A percentile compares a stretch with the other conserved stretches of the same genome.
Conservation (phyloP, 1,140 invertebrate genomes). For the Drosophila aff. region DNA sequence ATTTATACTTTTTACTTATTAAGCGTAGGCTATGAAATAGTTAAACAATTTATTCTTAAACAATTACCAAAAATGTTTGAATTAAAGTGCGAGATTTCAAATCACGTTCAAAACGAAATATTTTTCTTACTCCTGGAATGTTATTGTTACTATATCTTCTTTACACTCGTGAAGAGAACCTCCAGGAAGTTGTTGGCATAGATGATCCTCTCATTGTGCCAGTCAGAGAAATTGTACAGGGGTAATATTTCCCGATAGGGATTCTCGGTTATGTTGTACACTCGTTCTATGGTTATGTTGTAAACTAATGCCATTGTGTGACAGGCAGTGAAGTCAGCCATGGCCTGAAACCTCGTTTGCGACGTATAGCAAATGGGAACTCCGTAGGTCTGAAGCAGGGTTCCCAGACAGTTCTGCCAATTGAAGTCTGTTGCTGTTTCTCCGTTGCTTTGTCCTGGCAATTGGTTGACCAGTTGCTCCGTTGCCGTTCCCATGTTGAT, state of each 20-base stretch:
- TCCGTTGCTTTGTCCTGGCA: neutral
- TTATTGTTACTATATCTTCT: neutral
- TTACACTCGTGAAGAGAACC: slow-evolving; percentile 35
- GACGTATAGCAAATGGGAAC: slow-evolving; percentile 63
- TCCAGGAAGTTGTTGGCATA: slow-evolving; percentile 62
- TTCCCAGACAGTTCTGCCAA: slow-evolving; percentile 31
- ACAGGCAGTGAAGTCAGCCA: slow-evolving; percentile 32
- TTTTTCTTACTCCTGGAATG: neutral
- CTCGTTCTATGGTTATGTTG: slow-evolving; percentile 12
- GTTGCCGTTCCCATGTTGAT: neutral
- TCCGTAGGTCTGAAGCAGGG: slow-evolving; percentile 18
- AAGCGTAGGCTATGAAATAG: slow-evolving; percentile 48
- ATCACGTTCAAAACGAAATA: neutral
- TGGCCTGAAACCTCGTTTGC: slow-evolving; percentile 6
- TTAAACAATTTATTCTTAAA: slow-evolving; percentile 53
- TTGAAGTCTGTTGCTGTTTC: neutral
- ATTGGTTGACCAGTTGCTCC: slow-evolving; percentile 15
- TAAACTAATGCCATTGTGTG: slow-evolving; percentile 6
- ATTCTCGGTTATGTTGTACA: slow-evolving; percentile 41
- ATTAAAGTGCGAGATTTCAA: slow-evolving; percentile 27
- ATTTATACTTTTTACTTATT: slow-evolving; percentile 46
- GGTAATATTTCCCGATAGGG: slow-evolving; percentile 62
- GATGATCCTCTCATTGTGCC: slow-evolving; percentile 34
- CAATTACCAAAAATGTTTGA: slow-evolving; percentile 44
- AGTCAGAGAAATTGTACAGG: slow-evolving; percentile 26